Conservation (phyloP, 1,140 invertebrate species). For the Drosophila mauritiana region DNA sequence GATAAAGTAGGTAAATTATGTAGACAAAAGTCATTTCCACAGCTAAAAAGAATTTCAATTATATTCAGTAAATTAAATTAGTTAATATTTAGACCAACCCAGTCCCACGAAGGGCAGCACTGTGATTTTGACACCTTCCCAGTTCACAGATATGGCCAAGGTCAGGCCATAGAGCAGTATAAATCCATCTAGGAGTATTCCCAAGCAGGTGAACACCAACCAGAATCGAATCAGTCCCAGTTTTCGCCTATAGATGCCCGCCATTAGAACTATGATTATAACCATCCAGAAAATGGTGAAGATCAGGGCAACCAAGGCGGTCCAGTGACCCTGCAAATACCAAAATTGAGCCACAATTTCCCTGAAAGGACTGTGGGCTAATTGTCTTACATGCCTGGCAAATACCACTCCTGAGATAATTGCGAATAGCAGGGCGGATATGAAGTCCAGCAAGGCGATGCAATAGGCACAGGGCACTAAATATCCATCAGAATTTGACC, state of each 20-base stretch:
- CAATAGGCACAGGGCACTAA: constrained; percentile 69
- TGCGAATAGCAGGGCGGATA: constrained; percentile 67
- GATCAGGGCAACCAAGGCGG: constrained; percentile 47
- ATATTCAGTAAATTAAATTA: too few species aligned
- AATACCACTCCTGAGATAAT: constrained; percentile 55
- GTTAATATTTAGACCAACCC: constrained; percentile 18
- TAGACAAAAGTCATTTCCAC: constrained; percentile 76
- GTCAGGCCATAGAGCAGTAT: constrained; percentile 60
- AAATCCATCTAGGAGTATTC: constrained; percentile 57
- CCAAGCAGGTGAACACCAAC: constrained; percentile 64
- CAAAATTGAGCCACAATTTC: background rate
- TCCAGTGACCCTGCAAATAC: constrained; percentile 37
- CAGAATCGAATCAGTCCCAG: constrained; percentile 52
- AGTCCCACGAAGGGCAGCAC: constrained; percentile 60
- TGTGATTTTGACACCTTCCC: constrained; percentile 63
- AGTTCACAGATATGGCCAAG: constrained; percentile 55
- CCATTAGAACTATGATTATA: constrained; percentile 38
- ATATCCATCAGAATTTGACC: constrained; percentile 46
- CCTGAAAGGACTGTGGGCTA: background rate
- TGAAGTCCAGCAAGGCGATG: constrained; percentile 62
- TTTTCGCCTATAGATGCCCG: constrained; percentile 43
- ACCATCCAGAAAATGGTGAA: constrained; percentile 58
- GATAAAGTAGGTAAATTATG: constrained; percentile 59
- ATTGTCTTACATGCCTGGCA: constrained; percentile 55
- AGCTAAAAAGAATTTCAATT: constrained; percentile 8